phyloP scores from a whole-genome alignment of 2,888 invertebrate genomes.

The Microdon myrmicae region DNA sequence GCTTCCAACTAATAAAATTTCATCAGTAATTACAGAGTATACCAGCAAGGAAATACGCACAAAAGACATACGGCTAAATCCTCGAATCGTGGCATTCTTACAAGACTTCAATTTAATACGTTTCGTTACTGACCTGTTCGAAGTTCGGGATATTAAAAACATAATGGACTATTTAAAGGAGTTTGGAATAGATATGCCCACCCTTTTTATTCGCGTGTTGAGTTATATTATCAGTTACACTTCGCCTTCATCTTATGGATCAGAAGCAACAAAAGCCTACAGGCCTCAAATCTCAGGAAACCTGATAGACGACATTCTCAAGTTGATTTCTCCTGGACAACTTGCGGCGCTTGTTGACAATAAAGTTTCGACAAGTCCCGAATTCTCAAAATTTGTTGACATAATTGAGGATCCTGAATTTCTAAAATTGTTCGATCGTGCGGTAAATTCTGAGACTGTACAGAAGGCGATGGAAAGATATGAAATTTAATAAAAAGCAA shows the following conservation, averaged over 20 bases:
- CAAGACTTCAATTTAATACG: background rate
- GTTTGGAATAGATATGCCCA: constrained; percentile 3
- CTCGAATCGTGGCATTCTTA: too few species aligned
- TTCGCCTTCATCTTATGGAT: too few species aligned
- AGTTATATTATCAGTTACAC: too few species aligned
- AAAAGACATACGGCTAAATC: too few species aligned
- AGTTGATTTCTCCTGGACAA: background rate
- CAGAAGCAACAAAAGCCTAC: too few species aligned
- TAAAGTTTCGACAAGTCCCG: background rate
- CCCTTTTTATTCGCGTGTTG: background rate
- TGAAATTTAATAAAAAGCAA: too few species aligned
- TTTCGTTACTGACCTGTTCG: background rate
- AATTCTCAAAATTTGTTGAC: background rate
- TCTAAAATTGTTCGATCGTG: background rate
- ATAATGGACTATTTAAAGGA: constrained; percentile 12
- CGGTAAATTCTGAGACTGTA: background rate
- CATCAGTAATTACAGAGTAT: too few species aligned
- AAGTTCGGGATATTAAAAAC: constrained; percentile 5
- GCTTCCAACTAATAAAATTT: too few species aligned
- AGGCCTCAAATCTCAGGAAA: background rate
- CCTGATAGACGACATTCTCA: too few species aligned
- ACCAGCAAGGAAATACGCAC: too few species aligned
- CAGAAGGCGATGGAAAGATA: too few species aligned
- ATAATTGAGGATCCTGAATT: constrained; percentile 13
- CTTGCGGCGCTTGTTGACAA: background rate